Evolutionary conservation across 1,140 invertebrate species (phyloP).

Genomic region (Drosophila kohkoa): DNA sequence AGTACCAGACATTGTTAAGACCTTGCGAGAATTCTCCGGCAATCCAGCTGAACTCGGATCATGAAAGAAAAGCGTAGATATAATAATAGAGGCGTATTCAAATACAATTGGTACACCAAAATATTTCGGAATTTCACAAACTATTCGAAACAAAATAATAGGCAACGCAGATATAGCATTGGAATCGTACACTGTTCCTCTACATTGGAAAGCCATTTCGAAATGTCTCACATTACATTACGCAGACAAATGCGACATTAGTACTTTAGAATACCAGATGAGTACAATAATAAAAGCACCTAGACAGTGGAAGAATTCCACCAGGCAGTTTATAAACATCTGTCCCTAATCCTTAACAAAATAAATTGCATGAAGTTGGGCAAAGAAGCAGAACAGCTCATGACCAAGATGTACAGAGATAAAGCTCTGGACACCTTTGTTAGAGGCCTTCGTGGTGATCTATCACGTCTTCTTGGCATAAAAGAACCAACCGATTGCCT

Average conservation of each 20-base stretch:
- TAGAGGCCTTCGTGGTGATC: background rate
- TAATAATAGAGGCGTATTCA: too few relatives aligned
- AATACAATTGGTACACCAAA: too few relatives aligned
- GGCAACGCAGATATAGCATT: background rate
- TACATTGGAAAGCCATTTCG: background rate
- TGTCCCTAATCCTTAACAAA: constrained; percentile 5
- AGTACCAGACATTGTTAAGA: too few relatives aligned
- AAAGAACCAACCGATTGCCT: constrained; percentile 23
- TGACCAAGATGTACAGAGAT: constrained; percentile 1
- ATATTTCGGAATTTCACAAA: too few relatives aligned
- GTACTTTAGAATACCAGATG: constrained; percentile 3
- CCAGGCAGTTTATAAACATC: constrained; percentile 4
- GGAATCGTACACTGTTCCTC: background rate
- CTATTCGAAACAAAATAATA: too few relatives aligned
- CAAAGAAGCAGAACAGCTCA: background rate
- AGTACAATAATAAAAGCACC: background rate
- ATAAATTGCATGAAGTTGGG: background rate
- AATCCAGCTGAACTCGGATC: too few relatives aligned
- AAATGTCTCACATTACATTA: background rate
- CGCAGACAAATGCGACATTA: constrained; percentile 1
- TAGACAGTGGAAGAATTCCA: constrained; percentile 1
- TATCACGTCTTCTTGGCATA: background rate
- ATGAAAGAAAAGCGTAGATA: too few relatives aligned
- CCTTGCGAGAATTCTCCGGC: too few relatives aligned
- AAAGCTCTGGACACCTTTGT: background rate